phyloP scores from a whole-genome alignment of 2,888 invertebrate species.

The Aquatica leii region DNA sequence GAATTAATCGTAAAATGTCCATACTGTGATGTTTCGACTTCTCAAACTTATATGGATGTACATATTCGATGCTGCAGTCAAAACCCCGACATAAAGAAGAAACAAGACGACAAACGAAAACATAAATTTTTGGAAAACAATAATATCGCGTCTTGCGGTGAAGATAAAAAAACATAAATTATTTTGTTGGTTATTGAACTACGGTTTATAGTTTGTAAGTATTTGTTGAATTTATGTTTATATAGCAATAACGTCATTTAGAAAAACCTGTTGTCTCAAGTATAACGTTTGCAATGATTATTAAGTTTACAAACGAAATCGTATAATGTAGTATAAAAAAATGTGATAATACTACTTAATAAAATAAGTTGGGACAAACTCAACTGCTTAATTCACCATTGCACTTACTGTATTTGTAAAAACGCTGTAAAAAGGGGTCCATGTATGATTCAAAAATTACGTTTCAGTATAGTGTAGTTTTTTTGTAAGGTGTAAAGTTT shows the following conservation, averaged over 20 bases:
- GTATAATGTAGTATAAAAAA: constrained; percentile 20
- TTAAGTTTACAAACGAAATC: neutral
- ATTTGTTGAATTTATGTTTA: neutral
- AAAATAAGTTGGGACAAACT: constrained; percentile 12
- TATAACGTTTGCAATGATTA: too few species aligned
- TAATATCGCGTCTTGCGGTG: constrained; percentile 12
- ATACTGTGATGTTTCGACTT: constrained; percentile 26
- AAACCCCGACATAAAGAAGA: constrained; percentile 23
- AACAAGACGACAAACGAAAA: constrained; percentile 19
- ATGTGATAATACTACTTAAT: constrained; percentile 28
- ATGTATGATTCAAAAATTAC: neutral
- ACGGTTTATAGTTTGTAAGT: too few species aligned
- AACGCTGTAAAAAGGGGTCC: neutral
- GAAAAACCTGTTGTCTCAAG: too few species aligned
- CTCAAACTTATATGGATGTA: constrained; percentile 20
- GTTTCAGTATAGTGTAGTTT: constrained; percentile 5
- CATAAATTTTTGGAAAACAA: constrained; percentile 19
- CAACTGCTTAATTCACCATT: constrained; percentile 10
- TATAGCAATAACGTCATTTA: too few species aligned
- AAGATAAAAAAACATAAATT: constrained; percentile 19
- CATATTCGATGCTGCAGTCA: constrained; percentile 23
- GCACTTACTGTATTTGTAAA: constrained; percentile 13
- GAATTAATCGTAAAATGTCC: constrained; percentile 20
- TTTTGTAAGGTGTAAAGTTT: too few species aligned
- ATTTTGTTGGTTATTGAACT: neutral